A percentile compares a stretch with the other conserved stretches of the same genome.
phyloP scores from a whole-genome alignment of 1,140 invertebrate genomes.

The Pachyrhynchus sulphureomaculatus region DNA sequence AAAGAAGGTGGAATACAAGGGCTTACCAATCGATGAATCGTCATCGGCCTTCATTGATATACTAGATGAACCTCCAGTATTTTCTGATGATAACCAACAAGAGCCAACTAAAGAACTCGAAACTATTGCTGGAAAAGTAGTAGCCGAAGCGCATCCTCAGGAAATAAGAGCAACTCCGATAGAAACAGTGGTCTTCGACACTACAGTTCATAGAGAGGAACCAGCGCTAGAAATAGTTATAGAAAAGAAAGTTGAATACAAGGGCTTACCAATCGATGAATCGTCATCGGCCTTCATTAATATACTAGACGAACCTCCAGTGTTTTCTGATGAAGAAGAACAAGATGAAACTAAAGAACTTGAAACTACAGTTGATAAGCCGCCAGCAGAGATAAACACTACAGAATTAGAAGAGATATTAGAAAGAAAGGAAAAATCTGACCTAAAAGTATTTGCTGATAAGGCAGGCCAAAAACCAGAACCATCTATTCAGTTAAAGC shows the following conservation, averaged over 20 bases:
- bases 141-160: too few relatives aligned
- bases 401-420: too few relatives aligned
- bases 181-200: not conserved
- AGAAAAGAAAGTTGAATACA: constrained; percentile 46
- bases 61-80: constrained; percentile 55
- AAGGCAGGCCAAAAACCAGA: constrained; percentile 36
- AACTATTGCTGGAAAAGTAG: too few relatives aligned
- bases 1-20: constrained; percentile 46
- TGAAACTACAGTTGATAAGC: too few relatives aligned
- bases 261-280: constrained; percentile 32
- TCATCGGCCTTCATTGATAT: constrained; percentile 56
- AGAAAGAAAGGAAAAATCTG: too few relatives aligned
- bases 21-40: constrained; percentile 54
- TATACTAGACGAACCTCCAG: constrained; percentile 47
- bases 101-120: too few relatives aligned
- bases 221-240: not conserved
- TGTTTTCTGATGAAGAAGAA: constrained; percentile 7
- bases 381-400: too few relatives aligned
- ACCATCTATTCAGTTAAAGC: not conserved
- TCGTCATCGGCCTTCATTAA: constrained; percentile 52
- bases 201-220: not conserved
- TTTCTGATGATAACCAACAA: constrained; percentile 41
- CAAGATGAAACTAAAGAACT: not conserved
- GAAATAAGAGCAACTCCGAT: too few relatives aligned
- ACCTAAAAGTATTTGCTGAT: too few relatives aligned